Evolutionary conservation across 2,113 vertebrate genomes (phyloP), one percentile per base, ranked within the genome.

Genomic region (Coptodon rendalli): DNA sequence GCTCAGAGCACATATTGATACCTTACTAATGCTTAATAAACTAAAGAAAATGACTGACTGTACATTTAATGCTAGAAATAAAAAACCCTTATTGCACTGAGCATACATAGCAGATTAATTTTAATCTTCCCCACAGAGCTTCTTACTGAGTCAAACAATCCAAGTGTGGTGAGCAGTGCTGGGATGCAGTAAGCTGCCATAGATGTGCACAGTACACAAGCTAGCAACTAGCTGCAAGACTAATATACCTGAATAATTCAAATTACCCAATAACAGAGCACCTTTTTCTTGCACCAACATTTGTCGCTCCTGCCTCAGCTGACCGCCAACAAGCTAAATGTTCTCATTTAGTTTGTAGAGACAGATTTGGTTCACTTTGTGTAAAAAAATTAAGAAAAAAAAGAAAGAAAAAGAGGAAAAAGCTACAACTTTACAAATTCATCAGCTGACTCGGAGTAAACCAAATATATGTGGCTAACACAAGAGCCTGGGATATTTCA

Each of bases 381-480:
- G 6, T 10, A n/a, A n/a, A 52, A 53, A 9, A 19, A 48, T 16
- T 0, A 54, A 54, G n/a, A 17, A 6, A 22, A 10, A 10, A 11
- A 54, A 54, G 4, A 54, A 31, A 6, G 57, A 61, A 31, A 17
- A 8, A 16, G 36, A 14, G 7, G 34, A 22, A 40, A 40, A 40
- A 68, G 34, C n/a, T 71, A 22, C 66, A 71, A 1, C 7, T 9
- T 71, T 43, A 40, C 36, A 71, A 71, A 14, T 14, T 40, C 11
- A 40, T 71, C 36, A 40, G 6, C 61, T 2, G 34, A 8, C 19
- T 38, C 0, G 1, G 36, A 7, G 36, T 22, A 40, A 68, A 40
- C 34, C 19, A 40, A 14, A 8, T 40, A 9, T 1, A 0, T 0
- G 7, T 68, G 63, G 19, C 36, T 40, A 68, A 24, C 36, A 24